Base-by-base conservation (phyloP, 2,113 vertebrate genomes). In the Macquaria australasica region DNA sequence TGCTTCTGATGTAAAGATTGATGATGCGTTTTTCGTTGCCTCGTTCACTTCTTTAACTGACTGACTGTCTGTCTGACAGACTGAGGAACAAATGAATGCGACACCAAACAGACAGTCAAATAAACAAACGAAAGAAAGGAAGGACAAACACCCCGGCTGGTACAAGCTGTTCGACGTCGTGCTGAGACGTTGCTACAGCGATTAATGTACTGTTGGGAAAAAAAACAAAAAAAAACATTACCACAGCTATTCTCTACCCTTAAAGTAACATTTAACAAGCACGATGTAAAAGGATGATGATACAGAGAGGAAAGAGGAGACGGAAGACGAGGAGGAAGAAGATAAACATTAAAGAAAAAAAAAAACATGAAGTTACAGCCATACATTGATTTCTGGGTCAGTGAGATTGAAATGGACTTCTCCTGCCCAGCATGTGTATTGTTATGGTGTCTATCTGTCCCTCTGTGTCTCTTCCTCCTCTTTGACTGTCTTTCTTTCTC, bases 361-460 rank as follows among this genome's bases (percentile, higher is more conserved):
- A 84, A 90, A 91, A 87, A 90, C 55, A 85, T 90, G 94, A 93
- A 95, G 89, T 93, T 94, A 95, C 90, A 96, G 94, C 93, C 95
- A 94, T 95, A 94, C 82, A 51, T 93, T 91, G 84, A 95, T 92
- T 94, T 90, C 92, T 93, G 93, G 94, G 92, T 72, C 92, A 92
- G 92, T 74, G 88, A 92, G 90, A 78, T 63, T 82, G 63, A 86
- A 83, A 77, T 63, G 77, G 89, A 94, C 90, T 91, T 87, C 87
- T 92, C 88, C 93, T 88, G 91, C 90, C 89, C 93, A 91, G 93
- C 92, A 92, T 91, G 92, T 93, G 90, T 93, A 87, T 94, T 85
- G 90, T 92, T 94, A 76, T 90, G 43, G 89, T 93, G 94, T 94
- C 91, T 89, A 67, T 88, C 88, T 83, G 84, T 91, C 82, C 88